Base-by-base conservation (phyloP, 1,140 invertebrate species). In the Caligus rogercresseyi region DNA sequence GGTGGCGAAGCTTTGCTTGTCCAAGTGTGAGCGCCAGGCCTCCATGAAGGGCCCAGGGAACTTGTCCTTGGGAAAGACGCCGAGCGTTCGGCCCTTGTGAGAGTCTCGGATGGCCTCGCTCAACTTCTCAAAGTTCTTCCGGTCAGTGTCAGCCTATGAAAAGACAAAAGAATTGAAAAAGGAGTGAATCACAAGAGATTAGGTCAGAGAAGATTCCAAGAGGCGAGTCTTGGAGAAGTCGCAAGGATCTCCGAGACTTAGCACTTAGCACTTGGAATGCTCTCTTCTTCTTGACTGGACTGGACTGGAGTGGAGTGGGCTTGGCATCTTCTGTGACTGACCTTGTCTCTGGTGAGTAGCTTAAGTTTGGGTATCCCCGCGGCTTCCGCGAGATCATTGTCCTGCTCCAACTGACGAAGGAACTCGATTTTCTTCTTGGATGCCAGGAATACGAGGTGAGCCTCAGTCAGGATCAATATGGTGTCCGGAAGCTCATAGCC, bases 381-480 rank as follows among this genome's bases (percentile, higher is more conserved):
- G 64, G 83, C 81, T 69, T 93, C 89, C 66, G 18, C 61, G 1
- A 19, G 52, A 20, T 87, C 84, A 73, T 87, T 92, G 13, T 80
- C 79, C 68, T 81, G 83, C 71, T 96, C 91, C n/a, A 94, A 80
- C 69, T 89, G 85, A 67, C 87, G 82, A 7, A 99, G 75, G 75
- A 97, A 98, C 67, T 98, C 92, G 63, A 96, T 91, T 74, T 98
- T 98, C 75, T 96, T 96, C 72, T 95, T 97, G 71, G 91, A 95
- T 0, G 92, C 88, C 21, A 98, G 76, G 69, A 98, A 91, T 70
- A 84, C 82, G 59, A 97, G 85, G 18, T 78, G 80, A 21, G 85
- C 80, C 67, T 92, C 81, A 64, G 87, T 84, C 61, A 98, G 77
- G 0, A 97, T 83, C 74, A 93, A 89, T 43, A 98, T 83, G 0